These are phyloP conservation scores for Amniataba percoides DNA, from an alignment of 2,797 vertebrate species.

Conservation along the genomic window DNA sequence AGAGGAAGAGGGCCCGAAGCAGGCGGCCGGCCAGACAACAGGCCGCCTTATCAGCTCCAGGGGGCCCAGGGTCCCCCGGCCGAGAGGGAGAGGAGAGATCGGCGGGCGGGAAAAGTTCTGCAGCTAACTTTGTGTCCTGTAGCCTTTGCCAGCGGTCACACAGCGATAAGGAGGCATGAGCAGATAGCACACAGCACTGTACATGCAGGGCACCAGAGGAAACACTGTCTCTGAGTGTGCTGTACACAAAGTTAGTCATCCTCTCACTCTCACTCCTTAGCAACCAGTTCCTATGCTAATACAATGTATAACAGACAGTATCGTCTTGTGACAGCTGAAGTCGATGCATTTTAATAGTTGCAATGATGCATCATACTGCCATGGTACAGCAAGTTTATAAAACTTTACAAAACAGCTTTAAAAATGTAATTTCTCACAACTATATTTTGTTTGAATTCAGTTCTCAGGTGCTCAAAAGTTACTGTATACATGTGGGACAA, in stretches of 20 bases:
- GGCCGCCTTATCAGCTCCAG: conserved; percentile 71
- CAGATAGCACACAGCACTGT: conserved; percentile 51
- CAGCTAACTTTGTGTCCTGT: conserved; percentile 64
- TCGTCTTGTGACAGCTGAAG: conserved; percentile 13
- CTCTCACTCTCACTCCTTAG: background rate
- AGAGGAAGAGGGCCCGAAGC: conserved; percentile 33
- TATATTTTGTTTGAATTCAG: background rate
- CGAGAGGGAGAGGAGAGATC: conserved; percentile 34
- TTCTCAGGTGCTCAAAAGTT: background rate
- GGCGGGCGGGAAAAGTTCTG: conserved; percentile 54
- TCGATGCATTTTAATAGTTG: background rate
- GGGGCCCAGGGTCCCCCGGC: conserved; percentile 37
- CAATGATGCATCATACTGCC: background rate
- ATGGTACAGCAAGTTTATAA: background rate
- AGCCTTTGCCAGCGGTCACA: conserved; percentile 72
- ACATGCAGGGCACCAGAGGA: conserved; percentile 43
- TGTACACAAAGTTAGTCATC: conserved; percentile 7
- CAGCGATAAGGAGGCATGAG: conserved; percentile 59
- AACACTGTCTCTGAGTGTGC: conserved; percentile 5
- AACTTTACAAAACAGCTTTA: background rate
- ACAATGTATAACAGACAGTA: no score
- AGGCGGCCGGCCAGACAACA: conserved; percentile 56
- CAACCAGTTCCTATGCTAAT: no score
- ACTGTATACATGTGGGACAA: background rate
- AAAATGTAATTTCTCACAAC: background rate